These are phyloP conservation scores for Anguilla anguilla DNA, from an alignment of 2,797 vertebrate genomes.

Conservation along the genomic window DNA sequence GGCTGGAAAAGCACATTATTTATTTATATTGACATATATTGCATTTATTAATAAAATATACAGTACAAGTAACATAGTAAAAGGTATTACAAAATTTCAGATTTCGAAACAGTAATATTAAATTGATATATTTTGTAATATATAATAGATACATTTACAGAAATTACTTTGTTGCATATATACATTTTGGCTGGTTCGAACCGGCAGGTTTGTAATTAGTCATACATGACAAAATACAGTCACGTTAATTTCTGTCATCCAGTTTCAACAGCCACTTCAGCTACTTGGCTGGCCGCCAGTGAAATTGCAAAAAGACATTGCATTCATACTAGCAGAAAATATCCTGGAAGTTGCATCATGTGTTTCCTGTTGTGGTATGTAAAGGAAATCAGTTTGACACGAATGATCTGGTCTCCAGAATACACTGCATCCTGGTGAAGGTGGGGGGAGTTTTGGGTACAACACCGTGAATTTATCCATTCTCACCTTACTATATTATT, in stretches of 20 bases:
- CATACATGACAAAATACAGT: neutral
- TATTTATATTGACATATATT: neutral
- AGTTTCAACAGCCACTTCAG: neutral
- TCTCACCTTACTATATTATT: neutral
- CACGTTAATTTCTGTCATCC: neutral
- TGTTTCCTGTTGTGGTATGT: neutral
- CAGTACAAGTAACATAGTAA: neutral
- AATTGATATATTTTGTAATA: neutral
- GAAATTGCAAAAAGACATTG: neutral
- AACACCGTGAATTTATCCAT: neutral
- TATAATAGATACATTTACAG: neutral
- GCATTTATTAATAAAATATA: neutral
- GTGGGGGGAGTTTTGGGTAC: too few relatives aligned
- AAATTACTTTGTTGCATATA: neutral
- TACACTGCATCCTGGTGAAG: neutral
- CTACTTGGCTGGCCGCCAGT: neutral
- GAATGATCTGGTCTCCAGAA: neutral
- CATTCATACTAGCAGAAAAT: neutral
- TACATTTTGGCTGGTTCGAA: neutral
- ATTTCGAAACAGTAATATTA: neutral
- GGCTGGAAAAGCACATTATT: neutral
- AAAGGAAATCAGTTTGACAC: neutral
- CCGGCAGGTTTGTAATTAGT: too few relatives aligned
- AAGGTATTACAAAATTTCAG: neutral
- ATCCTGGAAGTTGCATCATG: neutral